A percentile compares a stretch with the other conserved stretches of the same genome.
Evolutionary conservation across 2,113 vertebrate species (phyloP).

Genomic region (Macrotis lagotis): DNA sequence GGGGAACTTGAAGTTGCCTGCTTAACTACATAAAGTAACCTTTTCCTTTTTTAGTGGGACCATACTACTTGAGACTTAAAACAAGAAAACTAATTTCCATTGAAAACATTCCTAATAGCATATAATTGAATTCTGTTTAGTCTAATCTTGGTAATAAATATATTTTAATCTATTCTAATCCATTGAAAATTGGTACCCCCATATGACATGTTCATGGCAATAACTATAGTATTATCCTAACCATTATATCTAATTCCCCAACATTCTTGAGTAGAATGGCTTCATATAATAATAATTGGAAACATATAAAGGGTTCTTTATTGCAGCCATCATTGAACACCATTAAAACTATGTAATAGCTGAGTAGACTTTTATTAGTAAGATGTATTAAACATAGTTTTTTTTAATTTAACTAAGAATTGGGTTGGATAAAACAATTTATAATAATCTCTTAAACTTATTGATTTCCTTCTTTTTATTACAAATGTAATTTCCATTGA

Average conservation of each 20-base stretch:
- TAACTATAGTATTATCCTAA: conserved; percentile 11
- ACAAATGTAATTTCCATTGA: conserved; percentile 34
- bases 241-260: neutral
- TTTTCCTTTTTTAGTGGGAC: neutral
- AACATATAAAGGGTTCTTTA: conserved; percentile 15
- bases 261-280: neutral
- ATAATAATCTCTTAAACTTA: conserved; percentile 31
- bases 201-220: neutral
- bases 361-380: conserved; percentile 14
- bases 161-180: conserved; percentile 29
- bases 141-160: neutral
- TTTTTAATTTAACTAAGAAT: neutral
- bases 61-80: neutral
- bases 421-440: neutral
- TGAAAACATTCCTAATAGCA: neutral
- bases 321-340: neutral
- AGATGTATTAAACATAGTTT: neutral
- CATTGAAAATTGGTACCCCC: conserved; percentile 31
- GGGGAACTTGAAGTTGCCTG: neutral
- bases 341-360: neutral
- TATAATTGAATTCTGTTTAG: conserved; percentile 26
- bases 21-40: neutral
- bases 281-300: conserved; percentile 19
- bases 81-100: neutral
- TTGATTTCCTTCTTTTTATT: conserved; percentile 26